Conservation (phyloP, 2,888 invertebrate species). For the Iphiclides podalirius region DNA sequence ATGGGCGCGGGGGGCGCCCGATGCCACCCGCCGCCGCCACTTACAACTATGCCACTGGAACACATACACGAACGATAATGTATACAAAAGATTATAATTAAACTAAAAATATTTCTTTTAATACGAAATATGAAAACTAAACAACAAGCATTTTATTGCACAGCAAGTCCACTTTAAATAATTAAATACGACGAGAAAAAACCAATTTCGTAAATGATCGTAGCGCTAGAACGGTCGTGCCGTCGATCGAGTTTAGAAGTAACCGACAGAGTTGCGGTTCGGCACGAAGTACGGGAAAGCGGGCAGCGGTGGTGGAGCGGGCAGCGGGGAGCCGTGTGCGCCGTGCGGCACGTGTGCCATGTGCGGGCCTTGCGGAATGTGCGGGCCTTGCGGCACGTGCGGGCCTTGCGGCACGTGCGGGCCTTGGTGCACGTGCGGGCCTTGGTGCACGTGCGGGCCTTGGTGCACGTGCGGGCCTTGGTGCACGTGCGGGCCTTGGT, state of each 20-base stretch:
- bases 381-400: slow-evolving; percentile 42
- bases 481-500: slow-evolving; percentile 43
- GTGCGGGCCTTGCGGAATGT: slow-evolving; percentile 30
- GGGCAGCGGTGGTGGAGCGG: slow-evolving; percentile 65
- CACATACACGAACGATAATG: slow-evolving; percentile 49
- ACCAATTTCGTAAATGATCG: slow-evolving; percentile 55
- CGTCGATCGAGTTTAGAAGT: slow-evolving; percentile 48
- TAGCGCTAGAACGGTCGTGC: slow-evolving; percentile 24
- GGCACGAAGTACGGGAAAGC: slow-evolving; percentile 70
- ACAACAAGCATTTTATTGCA: slow-evolving; percentile 77
- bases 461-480: slow-evolving; percentile 36
- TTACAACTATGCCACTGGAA: slow-evolving; percentile 39
- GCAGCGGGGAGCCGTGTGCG: slow-evolving; percentile 34
- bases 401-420: slow-evolving; percentile 52
- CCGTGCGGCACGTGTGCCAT: slow-evolving; percentile 31
- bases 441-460: slow-evolving; percentile 28
- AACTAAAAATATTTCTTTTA: slow-evolving; percentile 49
- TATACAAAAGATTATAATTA: slow-evolving; percentile 41
- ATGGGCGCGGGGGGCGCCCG: slow-evolving; percentile 26
- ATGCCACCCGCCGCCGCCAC: slow-evolving; percentile 11
- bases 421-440: slow-evolving; percentile 56
- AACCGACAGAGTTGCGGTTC: slow-evolving; percentile 67
- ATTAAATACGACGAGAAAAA: slow-evolving; percentile 52
- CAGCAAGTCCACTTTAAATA: slow-evolving; percentile 74
- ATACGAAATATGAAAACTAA: slow-evolving; percentile 68